phyloP scores from a whole-genome alignment of 2,113 vertebrate genomes.

The Mohoua ochrocephala region DNA sequence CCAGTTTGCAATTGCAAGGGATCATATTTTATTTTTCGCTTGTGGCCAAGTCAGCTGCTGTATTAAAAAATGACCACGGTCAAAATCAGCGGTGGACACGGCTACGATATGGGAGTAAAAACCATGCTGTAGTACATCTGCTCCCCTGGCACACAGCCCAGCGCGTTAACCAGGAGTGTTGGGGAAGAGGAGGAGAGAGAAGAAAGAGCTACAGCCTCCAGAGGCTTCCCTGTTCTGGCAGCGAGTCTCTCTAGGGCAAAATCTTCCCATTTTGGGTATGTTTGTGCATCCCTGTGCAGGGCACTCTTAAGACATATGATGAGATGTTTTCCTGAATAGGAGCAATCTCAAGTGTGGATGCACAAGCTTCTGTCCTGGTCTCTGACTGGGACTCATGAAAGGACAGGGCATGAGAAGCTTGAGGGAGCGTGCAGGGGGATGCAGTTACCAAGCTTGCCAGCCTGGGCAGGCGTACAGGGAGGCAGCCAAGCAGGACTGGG shows the following conservation, averaged over 20 bases:
- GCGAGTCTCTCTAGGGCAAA: not conserved
- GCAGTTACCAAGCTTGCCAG: not conserved
- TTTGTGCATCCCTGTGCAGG: not conserved
- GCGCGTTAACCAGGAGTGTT: not conserved
- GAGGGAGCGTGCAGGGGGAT: rapidly evolving
- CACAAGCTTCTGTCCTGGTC: not conserved
- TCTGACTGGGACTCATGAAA: not conserved
- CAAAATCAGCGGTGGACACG: not conserved
- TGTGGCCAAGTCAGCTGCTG: not conserved
- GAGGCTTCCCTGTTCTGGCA: not conserved
- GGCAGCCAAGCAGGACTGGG: rapidly evolving
- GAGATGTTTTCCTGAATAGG: not conserved
- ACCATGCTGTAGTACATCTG: not conserved
- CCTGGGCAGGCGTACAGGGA: not conserved
- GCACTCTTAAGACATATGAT: not conserved
- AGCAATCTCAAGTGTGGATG: not conserved
- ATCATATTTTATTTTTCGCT: not conserved
- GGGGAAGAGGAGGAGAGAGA: not conserved
- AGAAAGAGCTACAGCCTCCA: not conserved
- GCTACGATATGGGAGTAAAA: not conserved
- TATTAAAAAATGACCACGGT: not conserved
- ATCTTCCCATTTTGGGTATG: rapidly evolving
- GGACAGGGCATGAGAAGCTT: not conserved
- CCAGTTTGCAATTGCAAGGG: not conserved
- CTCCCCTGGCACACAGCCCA: slow-evolving; percentile 2